phyloP scores from a whole-genome alignment of 2,797 vertebrate genomes.

The Spinibarbus caldwelli region DNA sequence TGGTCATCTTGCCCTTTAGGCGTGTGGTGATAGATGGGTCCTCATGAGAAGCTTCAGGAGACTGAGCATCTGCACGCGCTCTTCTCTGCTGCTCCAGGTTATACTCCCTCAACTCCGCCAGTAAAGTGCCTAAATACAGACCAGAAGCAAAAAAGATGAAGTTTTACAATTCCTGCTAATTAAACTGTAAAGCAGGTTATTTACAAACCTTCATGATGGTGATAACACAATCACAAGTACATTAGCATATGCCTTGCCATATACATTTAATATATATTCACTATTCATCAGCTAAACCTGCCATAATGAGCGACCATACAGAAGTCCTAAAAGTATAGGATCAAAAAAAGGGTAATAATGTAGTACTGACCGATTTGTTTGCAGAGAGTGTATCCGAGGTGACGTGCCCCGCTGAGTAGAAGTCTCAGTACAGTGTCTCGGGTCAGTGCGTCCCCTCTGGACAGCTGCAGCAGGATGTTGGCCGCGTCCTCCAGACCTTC shows the following conservation, averaged over 20 bases:
- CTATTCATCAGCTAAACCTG: neutral
- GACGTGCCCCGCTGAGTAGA: conserved; percentile 90
- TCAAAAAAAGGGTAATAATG: neutral
- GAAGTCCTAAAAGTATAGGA: no score
- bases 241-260: neutral
- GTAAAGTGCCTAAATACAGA: conserved; percentile 83
- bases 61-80: conserved; percentile 87
- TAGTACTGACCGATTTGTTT: conserved; percentile 90
- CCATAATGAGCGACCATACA: no score
- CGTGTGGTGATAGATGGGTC: conserved; percentile 88
- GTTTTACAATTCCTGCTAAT: neutral
- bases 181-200: neutral
- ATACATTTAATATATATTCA: neutral
- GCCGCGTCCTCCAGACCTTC: conserved; percentile 95
- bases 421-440: conserved; percentile 93
- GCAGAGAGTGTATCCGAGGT: conserved; percentile 93
- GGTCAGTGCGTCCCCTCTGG: conserved; percentile 87
- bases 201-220: neutral
- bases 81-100: conserved; percentile 94
- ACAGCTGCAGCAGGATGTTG: conserved; percentile 93
- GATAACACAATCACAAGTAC: neutral
- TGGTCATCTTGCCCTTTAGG: conserved; percentile 94
- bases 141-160: neutral
- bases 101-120: conserved; percentile 93
- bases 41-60: conserved; percentile 90